Evolutionary conservation across 2,888 invertebrate genomes (phyloP), one percentile per base, ranked within the genome.

Genomic region (Agrochola circellaris): DNA sequence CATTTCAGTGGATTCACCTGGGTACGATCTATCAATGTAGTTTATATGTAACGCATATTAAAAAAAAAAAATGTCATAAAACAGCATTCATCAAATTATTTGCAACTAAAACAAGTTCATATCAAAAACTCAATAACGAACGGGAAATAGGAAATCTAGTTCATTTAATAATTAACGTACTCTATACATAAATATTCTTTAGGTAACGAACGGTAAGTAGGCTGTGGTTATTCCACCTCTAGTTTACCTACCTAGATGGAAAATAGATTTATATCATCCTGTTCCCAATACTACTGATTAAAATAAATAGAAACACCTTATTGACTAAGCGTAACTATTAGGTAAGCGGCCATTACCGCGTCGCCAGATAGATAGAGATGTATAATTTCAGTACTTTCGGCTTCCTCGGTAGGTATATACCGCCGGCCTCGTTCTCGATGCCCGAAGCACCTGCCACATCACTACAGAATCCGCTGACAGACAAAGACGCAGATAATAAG

Each of bases 401-500:
- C 75, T 65, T 73, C 42, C 34, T 38, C 72, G 13, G 62, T 83
- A 85, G 75, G 71, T 87, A 83, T 82, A 82, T 82, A 87, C 72
- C 15, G 15, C 6, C 70, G 42, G 42, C 66, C 73, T 82, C 73
- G 45, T 71, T 70, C 83, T 87, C 84, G 86, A 87, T 86, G 86
- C 83, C 69, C 90, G 75, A 89, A 90, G 86, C 92, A 94, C 93
- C 92, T 92, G 93, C 91, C 85, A 91, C 91, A 90, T 90, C 89
- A 90, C 89, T 91, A 91, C 95, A 95, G 95, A 95, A 91, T 95
- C 95, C 91, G 88, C 88, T 93, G 97, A 96, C 97, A 97, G 97
- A 97, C 97, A 96, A 96, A 96, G 96, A 96, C 95, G 95, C 93
- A 96, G 96, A 96, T 96, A 96, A 96, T 94, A 93, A 92, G 94